Evolutionary conservation across 2,888 invertebrate species (phyloP).

Genomic region (Temnothorax rugatulus): DNA sequence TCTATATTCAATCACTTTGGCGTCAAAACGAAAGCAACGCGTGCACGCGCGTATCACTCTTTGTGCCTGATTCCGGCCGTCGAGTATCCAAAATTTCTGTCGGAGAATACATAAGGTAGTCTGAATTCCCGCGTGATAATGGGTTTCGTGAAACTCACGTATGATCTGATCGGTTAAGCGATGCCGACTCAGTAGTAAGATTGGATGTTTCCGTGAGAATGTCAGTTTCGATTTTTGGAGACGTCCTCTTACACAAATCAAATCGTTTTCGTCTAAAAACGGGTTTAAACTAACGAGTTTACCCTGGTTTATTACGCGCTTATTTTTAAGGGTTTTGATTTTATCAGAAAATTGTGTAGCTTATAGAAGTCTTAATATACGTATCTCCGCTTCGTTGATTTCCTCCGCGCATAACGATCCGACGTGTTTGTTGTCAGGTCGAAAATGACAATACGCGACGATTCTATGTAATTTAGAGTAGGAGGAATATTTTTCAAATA

Average conservation of each 20-base stretch:
- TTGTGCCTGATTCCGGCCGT: neutral
- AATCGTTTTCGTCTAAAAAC: neutral
- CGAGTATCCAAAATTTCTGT: neutral
- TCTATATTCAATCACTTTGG: neutral
- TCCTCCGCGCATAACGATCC: neutral
- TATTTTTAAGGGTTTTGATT: neutral
- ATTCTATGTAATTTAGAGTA: too few species aligned
- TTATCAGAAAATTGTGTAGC: fast-evolving
- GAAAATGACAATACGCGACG: neutral
- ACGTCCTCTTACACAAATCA: neutral
- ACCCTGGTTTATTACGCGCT: fast-evolving
- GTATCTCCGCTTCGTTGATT: neutral
- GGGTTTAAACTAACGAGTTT: neutral
- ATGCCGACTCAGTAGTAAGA: neutral
- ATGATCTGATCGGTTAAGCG: neutral
- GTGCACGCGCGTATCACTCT: neutral
- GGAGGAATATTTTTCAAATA: too few species aligned
- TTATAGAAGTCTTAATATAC: neutral
- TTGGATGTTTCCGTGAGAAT: neutral
- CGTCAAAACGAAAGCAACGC: neutral
- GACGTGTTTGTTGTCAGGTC: too few species aligned
- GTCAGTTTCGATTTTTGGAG: neutral
- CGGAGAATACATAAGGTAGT: neutral
- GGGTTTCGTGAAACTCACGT: neutral
- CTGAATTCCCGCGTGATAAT: neutral